Conservation (phyloP, 2,888 invertebrate species). For the Helobdella robusta region DNA sequence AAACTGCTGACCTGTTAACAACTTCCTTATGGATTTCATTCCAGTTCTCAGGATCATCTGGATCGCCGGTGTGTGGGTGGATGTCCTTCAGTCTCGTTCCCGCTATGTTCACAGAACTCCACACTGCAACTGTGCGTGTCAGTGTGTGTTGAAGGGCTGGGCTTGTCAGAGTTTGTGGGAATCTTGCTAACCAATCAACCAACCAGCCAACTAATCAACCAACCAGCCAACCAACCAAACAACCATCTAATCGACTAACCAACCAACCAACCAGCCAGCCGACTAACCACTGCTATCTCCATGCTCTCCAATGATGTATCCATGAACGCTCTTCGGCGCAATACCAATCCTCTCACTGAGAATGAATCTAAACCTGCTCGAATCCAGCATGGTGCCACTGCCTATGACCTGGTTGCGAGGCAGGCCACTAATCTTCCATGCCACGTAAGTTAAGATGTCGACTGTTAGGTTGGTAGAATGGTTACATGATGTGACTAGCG, state of each 20-base stretch:
- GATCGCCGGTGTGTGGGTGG: slow-evolving; percentile 64
- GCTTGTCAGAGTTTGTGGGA: no score
- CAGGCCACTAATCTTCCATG: slow-evolving; percentile 86
- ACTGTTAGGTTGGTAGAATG: slow-evolving; percentile 52
- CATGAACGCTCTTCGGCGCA: slow-evolving; percentile 75
- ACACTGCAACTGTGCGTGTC: slow-evolving; percentile 64
- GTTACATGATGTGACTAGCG: not conserved
- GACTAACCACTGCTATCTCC: slow-evolving; percentile 72
- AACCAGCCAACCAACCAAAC: no score
- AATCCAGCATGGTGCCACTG: slow-evolving; percentile 84
- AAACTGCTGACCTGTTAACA: slow-evolving; percentile 56
- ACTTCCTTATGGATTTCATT: slow-evolving; percentile 69
- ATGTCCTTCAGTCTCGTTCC: slow-evolving; percentile 73
- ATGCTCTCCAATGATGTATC: slow-evolving; percentile 87
- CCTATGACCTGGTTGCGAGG: slow-evolving; percentile 79
- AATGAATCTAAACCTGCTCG: slow-evolving; percentile 77
- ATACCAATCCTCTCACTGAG: slow-evolving; percentile 71
- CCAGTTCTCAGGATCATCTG: slow-evolving; percentile 69
- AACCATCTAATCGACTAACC: no score
- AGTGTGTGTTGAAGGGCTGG: not conserved
- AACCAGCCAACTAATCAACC: no score
- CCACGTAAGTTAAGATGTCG: slow-evolving; percentile 80
- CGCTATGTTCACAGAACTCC: slow-evolving; percentile 85
- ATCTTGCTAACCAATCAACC: no score
- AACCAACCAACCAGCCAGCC: no score